Evolutionary conservation across 2,113 vertebrate genomes (phyloP).

Genomic region (Buteo buteo): DNA sequence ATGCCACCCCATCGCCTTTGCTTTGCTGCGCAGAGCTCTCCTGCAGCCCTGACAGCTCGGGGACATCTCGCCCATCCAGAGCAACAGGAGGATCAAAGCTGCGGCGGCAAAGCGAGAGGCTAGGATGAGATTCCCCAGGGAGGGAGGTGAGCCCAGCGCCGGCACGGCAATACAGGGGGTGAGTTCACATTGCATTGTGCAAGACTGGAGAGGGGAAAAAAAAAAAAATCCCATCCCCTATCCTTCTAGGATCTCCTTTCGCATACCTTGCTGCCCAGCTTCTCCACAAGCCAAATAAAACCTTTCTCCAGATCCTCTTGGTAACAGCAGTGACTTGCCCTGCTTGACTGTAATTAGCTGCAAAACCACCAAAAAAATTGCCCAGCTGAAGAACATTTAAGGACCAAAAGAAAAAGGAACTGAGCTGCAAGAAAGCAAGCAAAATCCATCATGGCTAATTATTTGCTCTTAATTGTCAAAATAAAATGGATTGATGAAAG

Average conservation of each 20-base stretch:
- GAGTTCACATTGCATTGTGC: neutral
- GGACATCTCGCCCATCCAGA: neutral
- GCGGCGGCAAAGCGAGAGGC: neutral
- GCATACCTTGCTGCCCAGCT: neutral
- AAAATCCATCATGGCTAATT: conserved; percentile 72
- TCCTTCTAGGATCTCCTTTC: neutral
- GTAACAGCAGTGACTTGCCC: neutral
- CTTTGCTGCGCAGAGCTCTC: neutral
- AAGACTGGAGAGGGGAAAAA: neutral
- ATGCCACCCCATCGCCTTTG: neutral
- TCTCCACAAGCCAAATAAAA: neutral
- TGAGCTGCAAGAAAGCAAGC: conserved; percentile 31
- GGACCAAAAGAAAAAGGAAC: neutral
- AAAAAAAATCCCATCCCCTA: neutral
- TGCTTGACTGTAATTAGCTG: neutral
- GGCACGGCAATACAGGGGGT: rapidly evolving
- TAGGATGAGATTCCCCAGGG: too few species aligned
- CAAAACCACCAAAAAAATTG: conserved; percentile 4
- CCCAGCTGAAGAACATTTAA: conserved; percentile 8
- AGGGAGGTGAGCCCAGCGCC: neutral
- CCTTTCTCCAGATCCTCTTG: neutral
- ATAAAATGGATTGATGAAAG: conserved; percentile 61
- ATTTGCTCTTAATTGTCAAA: conserved; percentile 75
- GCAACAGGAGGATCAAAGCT: neutral
- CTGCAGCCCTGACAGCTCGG: neutral